These are phyloP conservation scores for Synanthedon tipuliformis DNA, from an alignment of 2,888 invertebrate species.

Conservation along the genomic window DNA sequence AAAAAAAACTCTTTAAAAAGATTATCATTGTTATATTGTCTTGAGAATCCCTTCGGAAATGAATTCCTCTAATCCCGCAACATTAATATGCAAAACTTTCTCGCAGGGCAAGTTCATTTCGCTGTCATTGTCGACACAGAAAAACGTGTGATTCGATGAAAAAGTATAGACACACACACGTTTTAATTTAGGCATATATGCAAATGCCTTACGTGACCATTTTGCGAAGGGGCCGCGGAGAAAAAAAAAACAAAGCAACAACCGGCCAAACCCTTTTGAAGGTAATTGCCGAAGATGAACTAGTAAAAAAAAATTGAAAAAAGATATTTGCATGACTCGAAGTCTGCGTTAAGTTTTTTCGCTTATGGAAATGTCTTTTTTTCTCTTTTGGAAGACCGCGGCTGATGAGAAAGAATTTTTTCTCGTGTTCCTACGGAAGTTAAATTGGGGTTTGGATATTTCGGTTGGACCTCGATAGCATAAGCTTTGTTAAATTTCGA, in stretches of 20 bases:
- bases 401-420: constrained; percentile 59
- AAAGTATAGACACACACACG: constrained; percentile 48
- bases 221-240: constrained; percentile 46
- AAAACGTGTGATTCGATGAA: constrained; percentile 57
- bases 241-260: constrained; percentile 55
- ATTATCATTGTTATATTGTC: neutral
- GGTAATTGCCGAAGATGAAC: constrained; percentile 51
- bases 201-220: constrained; percentile 65
- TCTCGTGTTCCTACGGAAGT: constrained; percentile 34
- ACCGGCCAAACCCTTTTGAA: constrained; percentile 58
- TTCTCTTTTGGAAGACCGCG: constrained; percentile 14
- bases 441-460: constrained; percentile 3
- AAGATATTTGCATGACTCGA: constrained; percentile 54
- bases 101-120: constrained; percentile 36
- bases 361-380: constrained; percentile 35
- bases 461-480: too few relatives aligned
- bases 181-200: constrained; percentile 63
- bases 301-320: constrained; percentile 45
- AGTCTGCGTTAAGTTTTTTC: constrained; percentile 37
- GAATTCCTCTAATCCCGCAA: constrained; percentile 24
- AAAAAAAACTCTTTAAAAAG: too few relatives aligned
- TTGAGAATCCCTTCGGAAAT: constrained; percentile 4
- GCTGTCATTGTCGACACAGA: constrained; percentile 42
- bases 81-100: constrained; percentile 49
- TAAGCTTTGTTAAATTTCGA: too few relatives aligned